Evolutionary conservation across 1,140 invertebrate genomes (phyloP).

Genomic region (Lordiphosa stackelbergi): DNA sequence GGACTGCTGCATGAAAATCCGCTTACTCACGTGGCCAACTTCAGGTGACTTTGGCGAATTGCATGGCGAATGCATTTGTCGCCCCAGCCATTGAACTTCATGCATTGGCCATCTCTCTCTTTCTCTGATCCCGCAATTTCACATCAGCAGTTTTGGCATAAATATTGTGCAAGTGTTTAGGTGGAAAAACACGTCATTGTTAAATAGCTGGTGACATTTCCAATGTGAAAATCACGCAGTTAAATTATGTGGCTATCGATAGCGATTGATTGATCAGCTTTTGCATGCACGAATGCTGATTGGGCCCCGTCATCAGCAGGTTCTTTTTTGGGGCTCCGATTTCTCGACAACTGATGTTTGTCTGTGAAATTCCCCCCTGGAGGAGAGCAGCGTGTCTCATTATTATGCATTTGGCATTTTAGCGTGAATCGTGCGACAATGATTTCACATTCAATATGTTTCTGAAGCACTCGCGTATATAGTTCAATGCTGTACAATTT

Average conservation of each 20-base stretch:
- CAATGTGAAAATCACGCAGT: constrained; percentile 33
- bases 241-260: constrained; percentile 36
- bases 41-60: constrained; percentile 28
- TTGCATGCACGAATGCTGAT: constrained; percentile 25
- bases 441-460: constrained; percentile 39
- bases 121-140: background rate
- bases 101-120: constrained; percentile 19
- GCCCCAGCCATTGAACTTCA: constrained; percentile 65
- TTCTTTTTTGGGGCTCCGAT: constrained; percentile 27
- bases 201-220: constrained; percentile 46
- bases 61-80: constrained; percentile 41
- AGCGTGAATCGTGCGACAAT: constrained; percentile 49
- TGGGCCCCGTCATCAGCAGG: constrained; percentile 13
- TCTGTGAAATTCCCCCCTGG: constrained; percentile 49
- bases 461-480: constrained; percentile 48
- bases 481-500: constrained; percentile 58
- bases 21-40: constrained; percentile 35
- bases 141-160: constrained; percentile 37
- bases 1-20: constrained; percentile 38
- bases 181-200: constrained; percentile 46
- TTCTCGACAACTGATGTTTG: constrained; percentile 26
- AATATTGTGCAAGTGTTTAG: constrained; percentile 9
- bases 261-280: constrained; percentile 22
- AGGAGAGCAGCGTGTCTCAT: constrained; percentile 16
- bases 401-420: constrained; percentile 52